Base-by-base conservation (phyloP, 2,113 vertebrate species). In the Gopherus evgoodei region DNA sequence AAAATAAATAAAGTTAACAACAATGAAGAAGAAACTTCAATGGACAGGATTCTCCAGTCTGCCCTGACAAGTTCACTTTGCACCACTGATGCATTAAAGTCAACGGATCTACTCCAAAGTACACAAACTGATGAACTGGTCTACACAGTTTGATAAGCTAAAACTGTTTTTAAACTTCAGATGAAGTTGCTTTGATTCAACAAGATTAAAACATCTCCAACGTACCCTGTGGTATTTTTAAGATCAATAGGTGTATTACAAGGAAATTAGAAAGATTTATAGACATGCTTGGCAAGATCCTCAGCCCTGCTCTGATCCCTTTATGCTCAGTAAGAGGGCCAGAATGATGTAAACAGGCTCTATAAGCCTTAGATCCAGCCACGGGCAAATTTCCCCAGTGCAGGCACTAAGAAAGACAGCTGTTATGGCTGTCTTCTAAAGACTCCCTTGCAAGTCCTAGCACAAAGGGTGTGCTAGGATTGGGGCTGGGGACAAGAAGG, bases 231-330 rank as follows among this genome's bases (percentile, higher is more conserved):
- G 47, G 29, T 47, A 92, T 7, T 17, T 13, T 53, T 38, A 84
- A 62, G 24, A 84, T 92, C 75, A n/a, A 83, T 90, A 93, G 94
- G n/a, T n/a, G 24, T 56, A 92, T 17, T n/a, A 38, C 29, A 81
- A 56, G 19, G 27, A 76, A 87, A 8, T 31, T 42, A 82, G 81
- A 86, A 76, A 56, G 29, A 4, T 57, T 78, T n/a, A 78, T 12
- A 78, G 29, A 89, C 1, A 38, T 31, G 44, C 21, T 27, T 42
- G 38, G 22, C 24, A 25, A 76, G 12, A 42, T 24, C 38, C 72
- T 76, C 72, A 76, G 72, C 72, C 38, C 72, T 7, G 5, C 38
- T 78, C 24, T 47, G 42, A 47, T 6, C 22, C 24, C 24, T 47
- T 78, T 78, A 47, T 27, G 42, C 75, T 47, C 22, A 78, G 38